Percentiles rank a stretch among this genome's conserved stretches.
phyloP scores from a whole-genome alignment of 2,888 invertebrate species.

The Linyphia triangularis region DNA sequence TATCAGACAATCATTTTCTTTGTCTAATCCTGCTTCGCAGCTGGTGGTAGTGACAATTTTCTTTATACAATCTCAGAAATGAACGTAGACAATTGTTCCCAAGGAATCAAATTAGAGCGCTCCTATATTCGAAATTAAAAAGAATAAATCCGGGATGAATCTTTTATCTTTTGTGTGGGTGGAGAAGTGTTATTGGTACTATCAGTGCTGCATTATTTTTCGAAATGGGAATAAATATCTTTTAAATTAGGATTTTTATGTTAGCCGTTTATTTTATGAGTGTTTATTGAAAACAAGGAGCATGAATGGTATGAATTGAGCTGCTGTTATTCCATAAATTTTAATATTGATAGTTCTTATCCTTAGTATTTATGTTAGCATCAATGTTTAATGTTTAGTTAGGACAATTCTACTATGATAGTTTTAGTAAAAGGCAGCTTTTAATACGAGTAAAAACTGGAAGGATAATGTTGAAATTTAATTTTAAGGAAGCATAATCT shows the following conservation, averaged over 20 bases:
- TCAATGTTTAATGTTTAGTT: too few relatives aligned
- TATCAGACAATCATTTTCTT: too few relatives aligned
- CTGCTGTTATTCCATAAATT: too few relatives aligned
- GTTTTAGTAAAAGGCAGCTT: too few relatives aligned
- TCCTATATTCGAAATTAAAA: neutral
- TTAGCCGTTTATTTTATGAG: neutral
- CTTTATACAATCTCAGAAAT: neutral
- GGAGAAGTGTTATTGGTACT: neutral
- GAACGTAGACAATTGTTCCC: neutral
- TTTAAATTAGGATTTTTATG: neutral
- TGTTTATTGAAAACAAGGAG: neutral
- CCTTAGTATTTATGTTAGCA: too few relatives aligned
- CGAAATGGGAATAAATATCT: neutral
- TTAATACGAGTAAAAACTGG: too few relatives aligned
- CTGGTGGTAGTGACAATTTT: neutral
- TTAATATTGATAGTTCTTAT: too few relatives aligned
- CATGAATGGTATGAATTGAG: neutral
- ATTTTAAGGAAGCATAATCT: too few relatives aligned
- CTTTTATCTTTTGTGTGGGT: slow-evolving; percentile 4
- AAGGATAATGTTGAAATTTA: too few relatives aligned
- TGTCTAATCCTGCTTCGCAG: neutral
- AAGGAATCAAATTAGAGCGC: neutral
- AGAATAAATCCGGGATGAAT: neutral
- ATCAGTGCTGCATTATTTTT: neutral
- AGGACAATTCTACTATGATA: too few relatives aligned